Base-by-base conservation (phyloP, 2,113 vertebrate genomes). In the Cephalopterus ornatus region DNA sequence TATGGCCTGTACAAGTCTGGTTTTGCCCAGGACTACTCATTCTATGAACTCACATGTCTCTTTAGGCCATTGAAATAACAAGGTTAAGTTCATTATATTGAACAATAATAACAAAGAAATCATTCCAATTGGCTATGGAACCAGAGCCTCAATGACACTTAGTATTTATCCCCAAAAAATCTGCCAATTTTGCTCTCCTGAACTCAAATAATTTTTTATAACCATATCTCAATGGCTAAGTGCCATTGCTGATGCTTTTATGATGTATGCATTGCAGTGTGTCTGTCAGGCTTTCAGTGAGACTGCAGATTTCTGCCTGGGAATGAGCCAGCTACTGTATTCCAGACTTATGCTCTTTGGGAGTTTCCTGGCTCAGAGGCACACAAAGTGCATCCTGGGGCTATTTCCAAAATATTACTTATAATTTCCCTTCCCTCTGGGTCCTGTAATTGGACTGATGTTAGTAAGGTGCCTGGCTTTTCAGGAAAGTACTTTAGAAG, bases 341-440 rank as follows among this genome's bases (percentile, higher is more conserved):
- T 85, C 63, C 67, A 93, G 74, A 66, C 75, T 82, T 55, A 63
- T 11, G 12, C 61, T 62, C 49, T 71, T 59, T 74, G 55, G 59
- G 41, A 39, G 20, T 93, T 95, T 70, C 32, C 62, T 85, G 74
- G 52, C 80, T 96, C 76, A 72, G 73, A 94, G 50, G 74, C 7
- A 75, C 42, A 77, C 49, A 85, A 27, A 79, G 37, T 73, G 37
- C 32, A 73, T 79, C 85, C 55, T 62, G 59, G 50, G 66, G 44
- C 46, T 84, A 65, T 77, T 89, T 96, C 55, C 89, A 75, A 95
- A 94, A 92, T 85, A 88, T 93, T 92, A 16, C 52, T 52, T 92
- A 61, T 32, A 61, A 93, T 92, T 93, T 87, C 50, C 44, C 14
- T 95, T 94, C 67, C 41, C 41, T 72, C 20, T 55, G 55, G 37